Conservation (phyloP, 2,888 invertebrate genomes). For the Meganola albula region DNA sequence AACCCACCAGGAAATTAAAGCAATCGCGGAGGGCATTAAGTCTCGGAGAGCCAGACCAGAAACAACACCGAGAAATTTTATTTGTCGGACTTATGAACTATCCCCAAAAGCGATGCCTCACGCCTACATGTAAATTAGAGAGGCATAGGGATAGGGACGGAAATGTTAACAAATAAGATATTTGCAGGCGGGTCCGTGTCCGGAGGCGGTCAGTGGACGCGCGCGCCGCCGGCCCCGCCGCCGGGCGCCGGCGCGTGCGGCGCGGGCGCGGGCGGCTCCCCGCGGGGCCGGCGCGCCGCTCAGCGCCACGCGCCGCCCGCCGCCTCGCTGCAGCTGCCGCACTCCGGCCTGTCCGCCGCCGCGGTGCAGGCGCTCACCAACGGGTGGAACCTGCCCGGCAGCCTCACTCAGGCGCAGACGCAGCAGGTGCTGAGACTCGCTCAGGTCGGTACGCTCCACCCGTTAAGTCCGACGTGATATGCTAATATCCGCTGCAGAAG, state of each 20-base stretch:
- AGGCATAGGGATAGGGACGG: too few species aligned
- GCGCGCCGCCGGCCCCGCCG: conserved; percentile 86
- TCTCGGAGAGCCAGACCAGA: too few species aligned
- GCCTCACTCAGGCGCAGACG: conserved; percentile 67
- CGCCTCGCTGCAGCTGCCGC: conserved; percentile 59
- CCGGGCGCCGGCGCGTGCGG: conserved; percentile 51
- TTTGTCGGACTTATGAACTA: too few species aligned
- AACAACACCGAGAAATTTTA: too few species aligned
- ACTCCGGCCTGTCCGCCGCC: conserved; percentile 56
- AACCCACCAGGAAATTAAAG: too few species aligned
- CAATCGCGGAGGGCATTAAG: too few species aligned
- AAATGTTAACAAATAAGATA: too few species aligned
- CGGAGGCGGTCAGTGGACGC: conserved; percentile 85
- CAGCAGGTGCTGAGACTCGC: conserved; percentile 72
- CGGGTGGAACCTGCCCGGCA: conserved; percentile 55
- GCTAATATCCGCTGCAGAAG: too few species aligned
- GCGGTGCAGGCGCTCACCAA: conserved; percentile 67
- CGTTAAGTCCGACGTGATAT: too few species aligned
- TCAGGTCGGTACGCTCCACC: conserved; percentile 55
- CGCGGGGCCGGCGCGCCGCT: conserved; percentile 50
- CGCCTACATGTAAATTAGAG: too few species aligned
- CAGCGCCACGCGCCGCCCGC: conserved; percentile 51
- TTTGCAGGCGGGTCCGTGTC: conserved; percentile 47
- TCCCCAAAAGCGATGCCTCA: too few species aligned
- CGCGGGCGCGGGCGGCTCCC: conserved; percentile 39